Percentiles rank a stretch among this genome's conserved stretches.
These are phyloP conservation scores for rat (Rattus norvegicus) DNA, from an alignment of 2,113 vertebrate species.

Conservation along the genomic window DNA sequence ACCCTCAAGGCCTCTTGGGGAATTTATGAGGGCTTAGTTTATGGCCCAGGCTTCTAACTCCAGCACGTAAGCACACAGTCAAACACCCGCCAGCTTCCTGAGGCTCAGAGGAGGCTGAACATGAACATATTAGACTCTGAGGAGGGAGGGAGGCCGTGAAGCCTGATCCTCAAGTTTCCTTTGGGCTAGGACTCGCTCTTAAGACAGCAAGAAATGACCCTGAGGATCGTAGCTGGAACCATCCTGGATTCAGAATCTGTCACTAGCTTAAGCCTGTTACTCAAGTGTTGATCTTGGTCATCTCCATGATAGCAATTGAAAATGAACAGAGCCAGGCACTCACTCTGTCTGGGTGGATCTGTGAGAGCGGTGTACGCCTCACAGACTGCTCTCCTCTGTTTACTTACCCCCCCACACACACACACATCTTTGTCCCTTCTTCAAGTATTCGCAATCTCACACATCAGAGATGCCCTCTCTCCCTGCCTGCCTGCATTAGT, in stretches of 20 bases:
- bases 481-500: not conserved
- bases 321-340: not conserved
- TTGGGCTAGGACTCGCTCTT: not conserved
- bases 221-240: not conserved
- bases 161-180: not conserved
- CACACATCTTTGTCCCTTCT: not conserved
- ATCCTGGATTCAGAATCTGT: slow-evolving; percentile 1
- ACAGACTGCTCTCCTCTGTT: not conserved
- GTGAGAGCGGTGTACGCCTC: not conserved
- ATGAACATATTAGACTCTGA: not conserved
- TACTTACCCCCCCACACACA: too few species aligned
- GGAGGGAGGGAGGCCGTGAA: not conserved
- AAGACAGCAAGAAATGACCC: not conserved
- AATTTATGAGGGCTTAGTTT: not conserved
- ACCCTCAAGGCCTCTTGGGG: not conserved
- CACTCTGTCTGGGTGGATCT: not conserved
- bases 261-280: not conserved
- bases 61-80: not conserved
- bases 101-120: not conserved
- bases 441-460: not conserved
- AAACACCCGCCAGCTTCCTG: not conserved
- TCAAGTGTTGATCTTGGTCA: not conserved
- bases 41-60: not conserved
- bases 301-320: not conserved
- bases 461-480: not conserved